Evolutionary conservation across 2,888 invertebrate genomes (phyloP).

Genomic region (Anaspis maculata): DNA sequence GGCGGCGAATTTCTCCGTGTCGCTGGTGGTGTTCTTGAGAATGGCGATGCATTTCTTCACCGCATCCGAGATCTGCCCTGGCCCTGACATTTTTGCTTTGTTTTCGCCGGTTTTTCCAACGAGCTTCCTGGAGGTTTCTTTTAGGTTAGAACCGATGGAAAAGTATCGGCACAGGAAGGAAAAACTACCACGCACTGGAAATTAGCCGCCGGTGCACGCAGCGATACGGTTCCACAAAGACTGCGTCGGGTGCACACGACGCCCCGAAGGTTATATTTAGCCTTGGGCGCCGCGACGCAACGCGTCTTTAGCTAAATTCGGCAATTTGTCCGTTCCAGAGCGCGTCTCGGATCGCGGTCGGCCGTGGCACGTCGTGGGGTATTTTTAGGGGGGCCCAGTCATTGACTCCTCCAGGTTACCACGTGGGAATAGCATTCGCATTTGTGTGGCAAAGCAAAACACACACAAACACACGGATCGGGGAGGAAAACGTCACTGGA

Average conservation of each 20-base stretch:
- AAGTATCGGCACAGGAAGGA: no score
- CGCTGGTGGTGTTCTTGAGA: constrained; percentile 69
- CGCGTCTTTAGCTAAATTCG: constrained; percentile 42
- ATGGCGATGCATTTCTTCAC: constrained; percentile 79
- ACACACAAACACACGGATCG: no score
- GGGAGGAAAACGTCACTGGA: no score
- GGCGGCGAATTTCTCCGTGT: constrained; percentile 87
- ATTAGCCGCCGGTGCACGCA: constrained; percentile 12
- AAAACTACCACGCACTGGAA: no score
- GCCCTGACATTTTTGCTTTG: no score
- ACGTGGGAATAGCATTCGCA: background rate
- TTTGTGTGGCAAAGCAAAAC: no score
- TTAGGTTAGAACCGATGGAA: no score
- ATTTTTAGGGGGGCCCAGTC: constrained; percentile 39
- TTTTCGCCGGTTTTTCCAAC: no score
- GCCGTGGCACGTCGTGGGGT: no score
- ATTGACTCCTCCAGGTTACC: constrained; percentile 26
- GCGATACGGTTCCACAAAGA: no score
- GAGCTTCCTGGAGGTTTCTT: no score
- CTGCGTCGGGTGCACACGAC: constrained; percentile 26
- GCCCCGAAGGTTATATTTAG: constrained; percentile 41
- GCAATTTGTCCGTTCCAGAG: no score
- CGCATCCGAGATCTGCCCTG: constrained; percentile 60
- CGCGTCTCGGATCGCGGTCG: constrained; percentile 33
- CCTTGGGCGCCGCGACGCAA: constrained; percentile 27